Evolutionary conservation across 2,113 vertebrate genomes (phyloP).

Genomic region (Atractosteus spatula): DNA sequence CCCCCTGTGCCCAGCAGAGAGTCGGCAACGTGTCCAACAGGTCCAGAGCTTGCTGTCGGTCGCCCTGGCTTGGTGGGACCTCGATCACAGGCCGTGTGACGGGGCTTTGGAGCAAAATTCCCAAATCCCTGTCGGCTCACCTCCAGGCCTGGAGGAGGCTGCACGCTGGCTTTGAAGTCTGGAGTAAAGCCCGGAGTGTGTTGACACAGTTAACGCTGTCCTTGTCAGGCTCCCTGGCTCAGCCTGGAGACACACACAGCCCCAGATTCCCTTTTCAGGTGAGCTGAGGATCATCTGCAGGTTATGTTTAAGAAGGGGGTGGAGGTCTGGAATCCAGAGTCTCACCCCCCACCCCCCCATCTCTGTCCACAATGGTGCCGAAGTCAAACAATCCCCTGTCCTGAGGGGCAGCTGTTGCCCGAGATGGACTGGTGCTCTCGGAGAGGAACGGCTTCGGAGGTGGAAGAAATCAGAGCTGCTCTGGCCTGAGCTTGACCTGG

Average conservation of each 20-base stretch:
- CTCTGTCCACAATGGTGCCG: neutral
- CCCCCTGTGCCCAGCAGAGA: too few species aligned
- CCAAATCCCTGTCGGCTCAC: too few species aligned
- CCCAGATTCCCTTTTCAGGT: slow-evolving; percentile 47
- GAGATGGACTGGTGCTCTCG: too few species aligned
- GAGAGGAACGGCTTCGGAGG: too few species aligned
- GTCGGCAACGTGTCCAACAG: too few species aligned
- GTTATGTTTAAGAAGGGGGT: slow-evolving; percentile 80
- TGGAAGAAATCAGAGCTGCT: too few species aligned
- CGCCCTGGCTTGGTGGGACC: slow-evolving; percentile 43
- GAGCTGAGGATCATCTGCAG: slow-evolving; percentile 58
- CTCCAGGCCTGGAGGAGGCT: too few species aligned
- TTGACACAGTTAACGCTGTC: slow-evolving; percentile 44
- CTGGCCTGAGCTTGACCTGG: too few species aligned
- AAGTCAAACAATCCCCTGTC: too few species aligned
- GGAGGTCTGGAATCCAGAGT: slow-evolving; percentile 50
- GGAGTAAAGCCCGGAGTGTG: slow-evolving; percentile 25
- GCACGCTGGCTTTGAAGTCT: slow-evolving; percentile 42
- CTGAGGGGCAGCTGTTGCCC: too few species aligned
- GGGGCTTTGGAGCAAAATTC: too few species aligned
- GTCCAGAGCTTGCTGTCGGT: slow-evolving; percentile 20
- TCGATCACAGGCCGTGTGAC: too few species aligned
- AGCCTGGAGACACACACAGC: slow-evolving; percentile 51
- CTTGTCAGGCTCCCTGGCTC: slow-evolving; percentile 47
- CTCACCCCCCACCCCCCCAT: neutral